These are phyloP conservation scores for Panagrolaimus sp. DNA, from an alignment of 1,140 invertebrate genomes.

Conservation along the genomic window DNA sequence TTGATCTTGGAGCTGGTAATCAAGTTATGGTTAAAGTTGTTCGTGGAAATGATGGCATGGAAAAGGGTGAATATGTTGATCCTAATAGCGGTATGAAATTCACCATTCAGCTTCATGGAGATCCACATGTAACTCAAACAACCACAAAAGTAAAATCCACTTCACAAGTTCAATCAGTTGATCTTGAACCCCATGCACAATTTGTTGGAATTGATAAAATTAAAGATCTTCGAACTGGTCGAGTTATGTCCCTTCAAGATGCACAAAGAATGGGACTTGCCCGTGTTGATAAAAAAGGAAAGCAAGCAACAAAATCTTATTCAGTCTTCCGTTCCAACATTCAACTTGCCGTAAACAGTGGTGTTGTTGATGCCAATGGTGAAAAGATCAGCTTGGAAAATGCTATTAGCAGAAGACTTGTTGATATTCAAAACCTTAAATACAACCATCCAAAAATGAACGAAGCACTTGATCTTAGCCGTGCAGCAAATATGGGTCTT, in stretches of 20 bases:
- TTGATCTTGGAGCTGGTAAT: constrained; percentile 46
- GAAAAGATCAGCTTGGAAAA: constrained; percentile 59
- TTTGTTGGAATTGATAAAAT: constrained; percentile 58
- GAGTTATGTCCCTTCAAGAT: constrained; percentile 51
- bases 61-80: constrained; percentile 73
- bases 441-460: constrained; percentile 49
- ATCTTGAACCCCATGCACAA: constrained; percentile 55
- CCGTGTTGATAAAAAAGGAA: constrained; percentile 57
- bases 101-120: constrained; percentile 62
- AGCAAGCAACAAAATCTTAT: constrained; percentile 52
- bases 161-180: constrained; percentile 55
- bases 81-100: constrained; percentile 69
- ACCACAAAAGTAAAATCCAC: constrained; percentile 55
- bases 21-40: constrained; percentile 48
- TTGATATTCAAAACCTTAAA: constrained; percentile 52
- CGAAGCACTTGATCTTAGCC: constrained; percentile 45
- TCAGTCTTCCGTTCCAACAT: constrained; percentile 57
- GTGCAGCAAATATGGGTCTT: constrained; percentile 55
- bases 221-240: constrained; percentile 47
- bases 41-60: constrained; percentile 54
- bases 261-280: constrained; percentile 55
- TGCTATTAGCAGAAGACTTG: constrained; percentile 58
- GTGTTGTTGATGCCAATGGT: constrained; percentile 45
- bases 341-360: constrained; percentile 52
- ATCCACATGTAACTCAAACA: constrained; percentile 55